Conservation (phyloP, 2,797 vertebrate genomes). For the Pipistrellus kuhlii region DNA sequence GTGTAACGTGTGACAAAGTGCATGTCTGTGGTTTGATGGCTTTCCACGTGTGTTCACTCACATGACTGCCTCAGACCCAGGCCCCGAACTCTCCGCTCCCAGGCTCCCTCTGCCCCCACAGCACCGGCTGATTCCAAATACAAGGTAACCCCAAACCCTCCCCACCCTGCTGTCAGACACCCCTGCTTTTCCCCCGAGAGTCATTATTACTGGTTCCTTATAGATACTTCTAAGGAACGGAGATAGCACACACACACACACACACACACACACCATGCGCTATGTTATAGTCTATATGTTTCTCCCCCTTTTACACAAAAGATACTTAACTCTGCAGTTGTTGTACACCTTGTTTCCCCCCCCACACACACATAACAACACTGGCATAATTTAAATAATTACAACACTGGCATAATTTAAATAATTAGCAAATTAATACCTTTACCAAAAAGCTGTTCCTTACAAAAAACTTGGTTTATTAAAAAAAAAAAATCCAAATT, state of each 20-base stretch:
- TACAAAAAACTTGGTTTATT: slow-evolving; percentile 17
- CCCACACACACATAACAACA: not conserved
- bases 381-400: not conserved
- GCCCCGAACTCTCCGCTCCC: not conserved
- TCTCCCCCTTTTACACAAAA: not conserved
- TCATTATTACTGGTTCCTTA: not conserved
- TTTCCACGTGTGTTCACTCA: not conserved
- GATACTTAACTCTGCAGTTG: not conserved
- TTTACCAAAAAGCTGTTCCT: slow-evolving; percentile 25
- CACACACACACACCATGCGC: too few relatives aligned
- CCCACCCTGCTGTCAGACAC: not conserved
- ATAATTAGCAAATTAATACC: slow-evolving; percentile 5
- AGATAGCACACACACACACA: too few relatives aligned
- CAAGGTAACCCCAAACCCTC: not conserved
- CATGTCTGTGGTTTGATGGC: not conserved
- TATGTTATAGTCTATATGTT: not conserved
- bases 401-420: not conserved
- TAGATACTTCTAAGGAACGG: not conserved
- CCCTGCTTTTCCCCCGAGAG: not conserved
- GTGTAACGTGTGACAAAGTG: not conserved
- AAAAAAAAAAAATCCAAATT: not conserved
- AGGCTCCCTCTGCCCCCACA: not conserved
- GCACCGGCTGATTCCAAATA: not conserved
- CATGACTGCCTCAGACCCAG: not conserved
- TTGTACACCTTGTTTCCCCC: not conserved